Base-by-base conservation (phyloP, 2,888 invertebrate species). In the Xestia ashworthii region DNA sequence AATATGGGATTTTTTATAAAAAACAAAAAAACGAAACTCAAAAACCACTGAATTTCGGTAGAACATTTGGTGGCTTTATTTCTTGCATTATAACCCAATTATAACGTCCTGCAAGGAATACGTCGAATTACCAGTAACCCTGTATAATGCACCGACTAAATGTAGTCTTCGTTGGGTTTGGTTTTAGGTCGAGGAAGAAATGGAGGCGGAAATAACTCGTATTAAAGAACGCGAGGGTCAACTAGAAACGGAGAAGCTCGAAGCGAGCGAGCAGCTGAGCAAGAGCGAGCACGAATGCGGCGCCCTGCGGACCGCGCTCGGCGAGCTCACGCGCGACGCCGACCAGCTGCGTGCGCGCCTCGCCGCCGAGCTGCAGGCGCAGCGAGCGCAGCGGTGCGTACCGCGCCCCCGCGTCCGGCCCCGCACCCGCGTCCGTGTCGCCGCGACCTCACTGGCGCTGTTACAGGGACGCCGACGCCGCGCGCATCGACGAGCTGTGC, bases 391-490 rank as follows among this genome's bases (percentile, higher is more conserved):
- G 50, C 68, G 65, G 71, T 48, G 9, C 41, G 74, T 65, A 32
- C 41, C 60, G 67, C 11, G n/a, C 16, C 19, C 8, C 14, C 5
- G 11, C 3, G 6, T 44, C 11, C 8, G 8, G 6, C 8, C 48
- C 53, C n/a, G 0, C 14, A n/a, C 9, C 75, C n/a, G 44, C 32
- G 66, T 19, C 22, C 53, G 0, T 32, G 32, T 1, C 16, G 41
- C 1, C 25, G 22, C 41, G 32, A 58, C 19, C 0, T 5, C 38
- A 3, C 76, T 19, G n/a, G 66, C 19, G 19, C 41, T 32, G 32
- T 44, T 50, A 65, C 69, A 84, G 78, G 90, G 91, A 9, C 91
- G 89, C 11, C 82, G 89, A 70, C 67, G 84, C 74, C 12, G 55
- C 48, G 38, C 22, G 41, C 16, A 25, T 58, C 0, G 78, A 55